Evolutionary conservation across 2,888 invertebrate species (phyloP).

Genomic region (Xestoiulus laeticollis): DNA sequence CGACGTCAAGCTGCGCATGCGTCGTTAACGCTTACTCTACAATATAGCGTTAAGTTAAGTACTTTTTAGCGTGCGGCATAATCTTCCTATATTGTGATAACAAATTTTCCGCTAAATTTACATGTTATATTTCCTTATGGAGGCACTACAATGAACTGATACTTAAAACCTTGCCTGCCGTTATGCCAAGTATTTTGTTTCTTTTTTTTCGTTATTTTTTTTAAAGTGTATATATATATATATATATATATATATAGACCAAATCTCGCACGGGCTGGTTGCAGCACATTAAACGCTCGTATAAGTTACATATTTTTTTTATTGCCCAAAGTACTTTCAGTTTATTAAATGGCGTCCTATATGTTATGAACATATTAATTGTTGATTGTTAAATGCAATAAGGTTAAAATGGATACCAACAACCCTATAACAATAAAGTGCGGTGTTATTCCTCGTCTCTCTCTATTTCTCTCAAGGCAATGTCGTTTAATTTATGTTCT

Average conservation of each 20-base stretch:
- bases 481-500: constrained; percentile 41
- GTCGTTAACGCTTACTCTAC: too few species aligned
- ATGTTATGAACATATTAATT: neutral
- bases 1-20: too few species aligned
- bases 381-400: constrained; percentile 34
- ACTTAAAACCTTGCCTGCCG: neutral
- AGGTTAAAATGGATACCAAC: constrained; percentile 41
- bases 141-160: neutral
- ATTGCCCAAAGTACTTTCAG: neutral
- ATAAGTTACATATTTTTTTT: constrained; percentile 23
- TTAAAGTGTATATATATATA: neutral
- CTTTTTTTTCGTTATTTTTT: neutral
- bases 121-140: too few species aligned
- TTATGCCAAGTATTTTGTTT: neutral
- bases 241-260: neutral
- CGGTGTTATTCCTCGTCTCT: constrained; percentile 30
- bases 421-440: constrained; percentile 35
- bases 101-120: too few species aligned
- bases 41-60: too few species aligned
- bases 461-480: constrained; percentile 13
- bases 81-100: too few species aligned
- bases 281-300: constrained; percentile 10
- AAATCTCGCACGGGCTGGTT: neutral
- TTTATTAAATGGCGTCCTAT: constrained; percentile 17
- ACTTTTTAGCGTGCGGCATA: too few species aligned